Base-by-base conservation (phyloP, 2,888 invertebrate genomes). In the Calameuta filiformis region DNA sequence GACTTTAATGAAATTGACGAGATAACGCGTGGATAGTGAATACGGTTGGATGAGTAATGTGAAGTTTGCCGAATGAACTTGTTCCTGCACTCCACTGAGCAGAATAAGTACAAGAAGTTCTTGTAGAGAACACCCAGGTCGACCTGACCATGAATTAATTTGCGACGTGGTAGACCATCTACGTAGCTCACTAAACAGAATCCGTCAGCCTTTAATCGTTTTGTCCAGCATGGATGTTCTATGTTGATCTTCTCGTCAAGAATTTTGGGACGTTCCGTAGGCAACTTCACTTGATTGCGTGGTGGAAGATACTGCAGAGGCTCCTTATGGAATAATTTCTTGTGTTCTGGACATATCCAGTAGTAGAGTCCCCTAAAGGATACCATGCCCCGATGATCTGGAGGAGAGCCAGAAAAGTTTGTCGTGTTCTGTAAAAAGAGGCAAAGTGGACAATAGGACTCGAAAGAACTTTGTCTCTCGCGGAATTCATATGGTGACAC, bases 121-220 rank as follows among this genome's bases (percentile, higher is more conserved):
- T 90, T 89, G 87, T 93, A 95, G 68, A 87, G 87, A 3, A 93
- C 93, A 9, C 93, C 93, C 78, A 92, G 92, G 31, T 92, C 87
- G 37, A 89, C 83, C 73, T 83, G 87, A 0, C 95, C 95, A 71
- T 88, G 89, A 37, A 90, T 84, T 34, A 94, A 85, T 76, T 88
- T 90, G 82, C 93, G 92, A 1, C 91, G 84, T 4, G 94, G 94
- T 79, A 93, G 89, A 83, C 93, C 92, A 81, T 93, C 92, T 74
- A 93, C 93, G 84, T 94, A 95, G 37, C 94, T 94, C 0, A 95
- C 94, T 35, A 94, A 91, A 86, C 95, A 95, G 79, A 92, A 89
- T 1, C 95, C 95, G 79, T 93, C 90, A 88, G 93, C 93, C 81
- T 93, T 93, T 56, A 94, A 88, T 76, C 91, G 89, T 34, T 84